Evolutionary conservation across 2,113 vertebrate species (phyloP).

Genomic region (Gymnocephalus cernua): DNA sequence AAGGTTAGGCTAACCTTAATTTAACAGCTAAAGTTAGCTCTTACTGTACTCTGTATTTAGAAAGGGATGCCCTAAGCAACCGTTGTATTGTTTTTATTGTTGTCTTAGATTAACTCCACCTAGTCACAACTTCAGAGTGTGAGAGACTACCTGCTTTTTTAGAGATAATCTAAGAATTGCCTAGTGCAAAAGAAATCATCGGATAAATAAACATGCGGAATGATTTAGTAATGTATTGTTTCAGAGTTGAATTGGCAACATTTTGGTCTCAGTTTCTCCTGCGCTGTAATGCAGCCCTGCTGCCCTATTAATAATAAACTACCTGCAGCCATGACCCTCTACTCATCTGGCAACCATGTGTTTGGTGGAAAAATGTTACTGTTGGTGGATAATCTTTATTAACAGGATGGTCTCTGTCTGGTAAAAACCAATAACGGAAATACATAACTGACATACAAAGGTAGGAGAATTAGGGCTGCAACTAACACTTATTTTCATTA

Average conservation of each 20-base stretch:
- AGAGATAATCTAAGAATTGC: neutral
- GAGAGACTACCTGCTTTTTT: neutral
- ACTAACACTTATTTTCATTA: neutral
- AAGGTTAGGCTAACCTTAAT: neutral
- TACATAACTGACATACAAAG: neutral
- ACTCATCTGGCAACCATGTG: neutral
- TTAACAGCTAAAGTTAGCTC: neutral
- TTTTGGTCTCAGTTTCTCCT: slow-evolving; percentile 2
- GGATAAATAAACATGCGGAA: neutral
- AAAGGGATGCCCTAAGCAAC: too few relatives aligned
- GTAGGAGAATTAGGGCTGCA: neutral
- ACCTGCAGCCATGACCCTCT: neutral
- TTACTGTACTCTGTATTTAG: neutral
- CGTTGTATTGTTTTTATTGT: neutral
- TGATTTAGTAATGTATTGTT: neutral
- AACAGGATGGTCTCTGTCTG: neutral
- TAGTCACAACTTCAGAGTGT: neutral
- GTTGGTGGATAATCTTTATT: neutral
- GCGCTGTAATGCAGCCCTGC: slow-evolving; percentile 18
- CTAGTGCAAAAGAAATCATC: neutral
- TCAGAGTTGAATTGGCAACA: neutral
- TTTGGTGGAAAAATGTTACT: neutral
- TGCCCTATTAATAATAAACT: slow-evolving; percentile 54
- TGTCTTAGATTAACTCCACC: neutral
- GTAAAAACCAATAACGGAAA: neutral